Evolutionary conservation across 1,140 invertebrate genomes (phyloP), one percentile per base, ranked within the genome.

Genomic region (Bacillus rossius): DNA sequence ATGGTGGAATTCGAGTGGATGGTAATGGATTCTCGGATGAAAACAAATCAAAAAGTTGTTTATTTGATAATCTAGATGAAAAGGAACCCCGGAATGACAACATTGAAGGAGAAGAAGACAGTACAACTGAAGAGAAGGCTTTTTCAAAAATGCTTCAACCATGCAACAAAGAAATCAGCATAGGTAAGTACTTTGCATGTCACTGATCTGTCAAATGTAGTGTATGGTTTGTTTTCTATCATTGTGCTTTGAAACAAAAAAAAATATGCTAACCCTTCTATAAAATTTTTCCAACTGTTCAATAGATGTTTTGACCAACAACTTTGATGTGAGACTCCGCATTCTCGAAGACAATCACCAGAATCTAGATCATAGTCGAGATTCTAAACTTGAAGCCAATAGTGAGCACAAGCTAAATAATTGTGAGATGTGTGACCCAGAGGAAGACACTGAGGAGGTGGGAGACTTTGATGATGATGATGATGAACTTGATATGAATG

Each of bases 401-500:
- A 34, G 29, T 34, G 29, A 34, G 10, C 29, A 34, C 4, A 34
- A 34, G 4, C 29, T 7, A 7, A 4, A 4, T 34, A 10, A 34
- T 7, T 4, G 29, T 34, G 29, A 34, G 29, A 34, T 5, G 43
- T 5, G 23, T 25, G 17, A 8, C 17, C 5, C 5, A 45, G 43
- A 25, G n/a, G 43, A 45, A 13, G 55, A 56, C 8, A 17, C 10
- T 16, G 17, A 47, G 40, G 55, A 60, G 5, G 14, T 55, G 14
- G 19, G 23, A 47, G 65, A 69, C 63, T 80, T 77, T 57, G 77
- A 77, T 55, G 77, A 67, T 73, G 78, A 84, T 52, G 85, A 88
- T 63, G 87, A 89, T 67, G 85, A 90, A 63, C 73, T 89, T 61
- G 88, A 92, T 77, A 88, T 91, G 60, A 87, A 90, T 53, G 88